Percentiles rank a stretch among this genome's conserved stretches.
Conservation (phyloP, 2,797 vertebrate genomes). For the Tinamus major region DNA sequence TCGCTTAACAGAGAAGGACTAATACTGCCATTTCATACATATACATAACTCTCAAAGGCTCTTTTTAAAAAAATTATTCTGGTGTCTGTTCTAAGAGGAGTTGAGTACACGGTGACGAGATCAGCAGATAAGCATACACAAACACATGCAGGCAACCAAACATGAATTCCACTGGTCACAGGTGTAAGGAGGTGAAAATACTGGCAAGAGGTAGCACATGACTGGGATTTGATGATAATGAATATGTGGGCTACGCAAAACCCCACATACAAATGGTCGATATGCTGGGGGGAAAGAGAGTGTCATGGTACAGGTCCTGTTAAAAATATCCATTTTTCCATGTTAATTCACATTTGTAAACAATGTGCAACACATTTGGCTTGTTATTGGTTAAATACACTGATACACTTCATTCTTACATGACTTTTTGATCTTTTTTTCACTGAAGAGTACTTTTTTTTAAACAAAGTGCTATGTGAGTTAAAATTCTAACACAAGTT, state of each 20-base stretch:
- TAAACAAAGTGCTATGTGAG: constrained; percentile 65
- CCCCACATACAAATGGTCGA: neutral
- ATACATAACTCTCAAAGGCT: neutral
- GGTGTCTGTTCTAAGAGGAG: constrained; percentile 38
- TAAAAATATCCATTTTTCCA: constrained; percentile 40
- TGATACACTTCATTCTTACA: constrained; percentile 26
- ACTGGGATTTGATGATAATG: constrained; percentile 63
- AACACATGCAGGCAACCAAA: constrained; percentile 57
- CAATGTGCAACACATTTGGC: constrained; percentile 47
- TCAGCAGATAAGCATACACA: constrained; percentile 39
- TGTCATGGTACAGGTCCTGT: constrained; percentile 47
- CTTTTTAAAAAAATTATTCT: neutral
- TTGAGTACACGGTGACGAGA: constrained; percentile 33
- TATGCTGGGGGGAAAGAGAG: neutral
- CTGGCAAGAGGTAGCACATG: constrained; percentile 80
- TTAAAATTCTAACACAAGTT: constrained; percentile 63
- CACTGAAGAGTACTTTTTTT: constrained; percentile 6
- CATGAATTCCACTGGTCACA: constrained; percentile 60
- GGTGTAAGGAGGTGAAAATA: constrained; percentile 41
- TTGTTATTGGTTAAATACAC: constrained; percentile 61
- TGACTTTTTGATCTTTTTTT: constrained; percentile 54
- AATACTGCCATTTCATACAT: neutral
- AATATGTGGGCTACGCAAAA: constrained; percentile 33
- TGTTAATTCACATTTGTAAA: constrained; percentile 69
- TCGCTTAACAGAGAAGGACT: constrained; percentile 40